Percentiles rank a stretch among this genome's conserved stretches.
Conservation (phyloP, 2,888 invertebrate genomes). For the Diarsia dahlii region DNA sequence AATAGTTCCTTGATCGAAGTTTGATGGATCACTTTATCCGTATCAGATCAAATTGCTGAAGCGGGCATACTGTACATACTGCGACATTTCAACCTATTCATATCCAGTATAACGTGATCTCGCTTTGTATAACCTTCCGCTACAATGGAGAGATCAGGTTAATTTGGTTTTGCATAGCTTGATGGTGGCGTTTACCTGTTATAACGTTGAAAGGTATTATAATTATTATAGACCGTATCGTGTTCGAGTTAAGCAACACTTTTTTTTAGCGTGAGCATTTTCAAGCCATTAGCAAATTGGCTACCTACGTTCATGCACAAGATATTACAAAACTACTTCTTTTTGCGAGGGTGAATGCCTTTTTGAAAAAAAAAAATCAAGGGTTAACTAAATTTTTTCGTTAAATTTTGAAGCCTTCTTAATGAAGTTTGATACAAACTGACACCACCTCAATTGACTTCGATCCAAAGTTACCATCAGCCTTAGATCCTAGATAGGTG, state of each 20-base stretch:
- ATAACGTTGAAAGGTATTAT: background rate
- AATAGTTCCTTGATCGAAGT: constrained; percentile 29
- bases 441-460: no score
- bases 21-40: constrained; percentile 44
- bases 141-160: no score
- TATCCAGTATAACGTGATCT: no score
- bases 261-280: background rate
- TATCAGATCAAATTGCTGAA: constrained; percentile 46
- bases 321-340: background rate
- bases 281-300: background rate
- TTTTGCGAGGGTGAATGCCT: background rate
- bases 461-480: no score
- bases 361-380: background rate
- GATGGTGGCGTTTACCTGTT: background rate
- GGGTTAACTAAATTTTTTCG: background rate
- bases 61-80: background rate
- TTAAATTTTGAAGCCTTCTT: background rate
- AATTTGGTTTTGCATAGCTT: no score
- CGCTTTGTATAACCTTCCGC: no score
- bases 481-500: no score
- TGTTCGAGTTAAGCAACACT: no score
- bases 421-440: no score
- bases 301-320: background rate
- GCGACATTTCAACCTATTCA: no score
- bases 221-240: background rate